Evolutionary conservation across 37 sponge, comb jelly and placozoan species (phyloP).

Genomic region (Petrosia ficiformis): DNA sequence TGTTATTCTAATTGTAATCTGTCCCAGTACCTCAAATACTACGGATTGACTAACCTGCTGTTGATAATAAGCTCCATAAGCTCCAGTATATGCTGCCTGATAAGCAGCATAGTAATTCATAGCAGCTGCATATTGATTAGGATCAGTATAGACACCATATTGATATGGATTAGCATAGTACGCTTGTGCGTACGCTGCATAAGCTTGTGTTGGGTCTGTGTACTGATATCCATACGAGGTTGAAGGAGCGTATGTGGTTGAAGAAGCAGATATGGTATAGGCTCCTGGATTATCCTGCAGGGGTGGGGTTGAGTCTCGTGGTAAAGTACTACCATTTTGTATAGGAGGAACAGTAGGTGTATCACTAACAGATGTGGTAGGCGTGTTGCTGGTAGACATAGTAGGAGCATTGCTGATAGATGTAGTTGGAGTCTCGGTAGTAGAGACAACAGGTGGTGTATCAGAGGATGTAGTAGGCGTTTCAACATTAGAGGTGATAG

Average conservation of each 20-base stretch:
- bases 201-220: background rate
- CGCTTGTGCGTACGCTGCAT: constrained; percentile 3
- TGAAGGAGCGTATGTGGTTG: background rate
- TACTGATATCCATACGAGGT: background rate
- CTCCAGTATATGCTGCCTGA: background rate
- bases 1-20: no score
- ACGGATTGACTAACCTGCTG: constrained; percentile 4
- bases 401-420: background rate
- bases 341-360: background rate
- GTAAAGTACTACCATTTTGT: no score
- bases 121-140: constrained; percentile 7
- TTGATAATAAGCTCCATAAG: background rate
- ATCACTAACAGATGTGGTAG: background rate
- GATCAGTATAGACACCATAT: background rate
- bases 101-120: constrained; percentile 19
- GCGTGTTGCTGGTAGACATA: background rate
- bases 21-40: no score
- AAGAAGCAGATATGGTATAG: background rate
- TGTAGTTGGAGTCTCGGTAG: background rate
- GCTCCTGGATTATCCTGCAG: background rate
- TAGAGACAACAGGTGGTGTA: background rate
- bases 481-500: background rate
- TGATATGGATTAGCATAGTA: background rate
- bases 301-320: background rate
- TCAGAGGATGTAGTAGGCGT: background rate